A percentile compares a stretch with the other conserved stretches of the same genome.
Conservation (phyloP, 2,797 vertebrate genomes). For the Crax fasciolata region DNA sequence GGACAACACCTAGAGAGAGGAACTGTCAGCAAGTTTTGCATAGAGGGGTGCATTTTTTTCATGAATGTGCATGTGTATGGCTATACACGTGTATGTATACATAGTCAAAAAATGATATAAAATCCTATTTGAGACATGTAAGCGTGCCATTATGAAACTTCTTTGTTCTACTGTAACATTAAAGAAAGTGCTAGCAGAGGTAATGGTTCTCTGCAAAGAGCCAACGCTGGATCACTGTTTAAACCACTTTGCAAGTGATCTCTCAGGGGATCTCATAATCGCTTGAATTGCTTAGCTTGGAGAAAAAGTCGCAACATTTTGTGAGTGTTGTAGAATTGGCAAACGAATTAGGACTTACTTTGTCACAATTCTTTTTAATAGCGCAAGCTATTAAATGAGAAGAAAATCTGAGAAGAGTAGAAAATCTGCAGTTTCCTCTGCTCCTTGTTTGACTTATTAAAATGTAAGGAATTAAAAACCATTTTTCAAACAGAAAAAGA, state of each 20-base stretch:
- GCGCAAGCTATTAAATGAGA: background rate
- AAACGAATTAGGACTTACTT: background rate
- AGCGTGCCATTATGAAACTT: background rate
- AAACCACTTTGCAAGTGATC: background rate
- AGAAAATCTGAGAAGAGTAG: background rate
- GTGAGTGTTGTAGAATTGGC: background rate
- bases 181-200: background rate
- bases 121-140: rapidly evolving
- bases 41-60: background rate
- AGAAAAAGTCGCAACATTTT: background rate
- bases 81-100: too few relatives aligned
- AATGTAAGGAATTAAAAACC: background rate
- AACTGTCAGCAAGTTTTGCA: background rate
- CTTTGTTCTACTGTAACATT: background rate
- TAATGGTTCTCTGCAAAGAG: background rate
- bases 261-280: background rate
- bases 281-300: background rate
- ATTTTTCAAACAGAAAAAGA: background rate
- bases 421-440: background rate
- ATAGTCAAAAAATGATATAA: background rate
- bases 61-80: background rate
- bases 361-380: background rate
- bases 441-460: background rate
- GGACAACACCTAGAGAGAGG: background rate
- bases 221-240: background rate